Conservation (phyloP, 2,888 invertebrate species). For the Polylopha cassiicola region DNA sequence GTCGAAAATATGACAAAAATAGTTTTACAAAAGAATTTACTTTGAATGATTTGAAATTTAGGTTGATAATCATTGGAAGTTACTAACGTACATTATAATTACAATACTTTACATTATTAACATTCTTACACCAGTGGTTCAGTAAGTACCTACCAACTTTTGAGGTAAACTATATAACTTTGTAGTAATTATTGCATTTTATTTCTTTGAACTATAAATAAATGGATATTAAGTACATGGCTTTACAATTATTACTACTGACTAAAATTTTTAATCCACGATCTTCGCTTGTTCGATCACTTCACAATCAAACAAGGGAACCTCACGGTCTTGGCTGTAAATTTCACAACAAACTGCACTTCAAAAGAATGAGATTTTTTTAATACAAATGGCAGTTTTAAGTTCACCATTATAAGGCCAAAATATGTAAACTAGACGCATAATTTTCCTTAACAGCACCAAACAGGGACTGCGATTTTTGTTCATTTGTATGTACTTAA, state of each 20-base stretch:
- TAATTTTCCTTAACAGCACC: no score
- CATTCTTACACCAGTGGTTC: slow-evolving; percentile 18
- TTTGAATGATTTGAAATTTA: slow-evolving; percentile 15
- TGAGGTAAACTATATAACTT: slow-evolving; percentile 12
- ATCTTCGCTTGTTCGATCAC: slow-evolving; percentile 1
- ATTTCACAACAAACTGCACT: slow-evolving; percentile 7
- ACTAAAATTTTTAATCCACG: slow-evolving; percentile 8
- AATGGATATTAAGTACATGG: slow-evolving; percentile 21
- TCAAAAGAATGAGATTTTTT: slow-evolving; percentile 17
- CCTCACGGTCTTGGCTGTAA: no score
- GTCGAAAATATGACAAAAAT: slow-evolving; percentile 53
- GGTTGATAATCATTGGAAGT: slow-evolving; percentile 16
- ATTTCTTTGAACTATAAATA: slow-evolving; percentile 38
- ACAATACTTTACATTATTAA: slow-evolving; percentile 22
- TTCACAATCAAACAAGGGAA: no score
- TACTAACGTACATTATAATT: slow-evolving; percentile 21
- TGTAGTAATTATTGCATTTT: slow-evolving; percentile 37
- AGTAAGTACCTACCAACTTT: slow-evolving; percentile 4
- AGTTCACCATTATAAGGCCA: slow-evolving; percentile 15
- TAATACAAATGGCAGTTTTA: slow-evolving; percentile 20
- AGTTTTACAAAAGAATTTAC: slow-evolving; percentile 42
- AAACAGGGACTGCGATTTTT: no score
- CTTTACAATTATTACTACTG: slow-evolving; percentile 3
- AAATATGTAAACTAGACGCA: no score
- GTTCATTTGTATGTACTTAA: no score